phyloP scores from a whole-genome alignment of 2,888 invertebrate species.

The Drosophila lacicola region DNA sequence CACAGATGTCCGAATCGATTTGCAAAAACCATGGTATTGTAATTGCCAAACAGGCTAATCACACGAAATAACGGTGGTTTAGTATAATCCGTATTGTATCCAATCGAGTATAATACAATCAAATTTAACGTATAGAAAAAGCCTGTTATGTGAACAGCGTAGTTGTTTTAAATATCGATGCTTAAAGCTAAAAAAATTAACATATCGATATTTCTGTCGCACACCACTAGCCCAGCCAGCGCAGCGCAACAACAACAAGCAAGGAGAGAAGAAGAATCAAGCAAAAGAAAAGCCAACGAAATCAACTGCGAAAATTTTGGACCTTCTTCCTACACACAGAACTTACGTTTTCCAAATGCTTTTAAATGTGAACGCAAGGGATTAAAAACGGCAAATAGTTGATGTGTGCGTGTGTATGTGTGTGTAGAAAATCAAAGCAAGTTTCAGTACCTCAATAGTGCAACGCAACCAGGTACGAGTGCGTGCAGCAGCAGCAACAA shows the following conservation, averaged over 20 bases:
- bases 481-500: slow-evolving; percentile 40
- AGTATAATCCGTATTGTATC: background rate
- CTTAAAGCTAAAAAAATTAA: background rate
- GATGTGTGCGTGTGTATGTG: slow-evolving; percentile 27
- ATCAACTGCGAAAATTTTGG: slow-evolving; percentile 55
- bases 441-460: slow-evolving; percentile 53
- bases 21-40: background rate
- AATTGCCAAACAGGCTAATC: background rate
- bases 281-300: slow-evolving; percentile 61
- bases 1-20: background rate
- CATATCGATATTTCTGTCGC: slow-evolving; percentile 31
- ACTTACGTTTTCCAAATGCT: slow-evolving; percentile 34
- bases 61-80: background rate
- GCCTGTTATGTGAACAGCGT: slow-evolving; percentile 4
- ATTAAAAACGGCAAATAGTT: slow-evolving; percentile 27
- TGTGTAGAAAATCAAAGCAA: slow-evolving; percentile 42
- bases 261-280: slow-evolving; percentile 48
- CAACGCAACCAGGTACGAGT: slow-evolving; percentile 62
- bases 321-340: slow-evolving; percentile 43
- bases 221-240: slow-evolving; percentile 42
- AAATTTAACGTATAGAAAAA: background rate
- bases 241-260: slow-evolving; percentile 54
- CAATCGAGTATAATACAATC: background rate
- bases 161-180: slow-evolving; percentile 29
- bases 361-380: slow-evolving; percentile 49